phyloP scores from a whole-genome alignment of 2,113 vertebrate species.

The Hyperoodon ampullatus region DNA sequence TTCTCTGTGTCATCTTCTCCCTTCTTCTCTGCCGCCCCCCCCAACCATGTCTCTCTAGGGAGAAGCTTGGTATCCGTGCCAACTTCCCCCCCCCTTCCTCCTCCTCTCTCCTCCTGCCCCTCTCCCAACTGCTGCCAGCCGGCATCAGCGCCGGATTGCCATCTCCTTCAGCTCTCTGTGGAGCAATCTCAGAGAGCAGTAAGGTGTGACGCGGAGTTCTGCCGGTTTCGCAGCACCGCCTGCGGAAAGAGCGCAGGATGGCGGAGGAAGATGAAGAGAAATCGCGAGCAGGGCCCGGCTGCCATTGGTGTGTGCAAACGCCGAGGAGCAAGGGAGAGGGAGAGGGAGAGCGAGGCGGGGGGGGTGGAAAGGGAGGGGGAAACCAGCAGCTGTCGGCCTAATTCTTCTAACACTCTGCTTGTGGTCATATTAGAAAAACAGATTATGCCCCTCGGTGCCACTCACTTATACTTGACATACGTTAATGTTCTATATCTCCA shows the following conservation, averaged over 20 bases:
- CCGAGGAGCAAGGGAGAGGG: constrained; percentile 88
- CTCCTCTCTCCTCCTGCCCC: constrained; percentile 84
- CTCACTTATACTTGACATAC: constrained; percentile 95
- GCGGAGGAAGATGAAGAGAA: constrained; percentile 87
- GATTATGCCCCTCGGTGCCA: constrained; percentile 92
- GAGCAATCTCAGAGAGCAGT: constrained; percentile 97
- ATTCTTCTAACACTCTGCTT: constrained; percentile 96
- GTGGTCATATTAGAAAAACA: constrained; percentile 98
- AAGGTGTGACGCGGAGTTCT: constrained; percentile 96
- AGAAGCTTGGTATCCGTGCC: constrained; percentile 86
- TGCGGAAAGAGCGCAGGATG: constrained; percentile 91
- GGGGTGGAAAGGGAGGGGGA: constrained; percentile 81
- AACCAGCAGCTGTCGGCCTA: constrained; percentile 96
- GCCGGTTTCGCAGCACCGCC: constrained; percentile 94
- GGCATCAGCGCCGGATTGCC: constrained; percentile 88
- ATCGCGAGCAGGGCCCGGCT: constrained; percentile 76
- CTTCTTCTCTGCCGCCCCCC: constrained; percentile 55
- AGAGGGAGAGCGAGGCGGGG: constrained; percentile 74
- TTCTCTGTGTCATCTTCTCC: constrained; percentile 71
- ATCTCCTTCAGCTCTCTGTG: constrained; percentile 92
- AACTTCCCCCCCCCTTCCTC: constrained; percentile 82
- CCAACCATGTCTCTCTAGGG: constrained; percentile 82
- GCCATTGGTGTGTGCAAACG: constrained; percentile 83
- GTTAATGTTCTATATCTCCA: constrained; percentile 96
- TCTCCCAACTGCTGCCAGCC: constrained; percentile 92